Percentiles rank a stretch among this genome's conserved stretches.
Conservation (phyloP, 1,140 invertebrate species). For the Orchesella cincta region DNA sequence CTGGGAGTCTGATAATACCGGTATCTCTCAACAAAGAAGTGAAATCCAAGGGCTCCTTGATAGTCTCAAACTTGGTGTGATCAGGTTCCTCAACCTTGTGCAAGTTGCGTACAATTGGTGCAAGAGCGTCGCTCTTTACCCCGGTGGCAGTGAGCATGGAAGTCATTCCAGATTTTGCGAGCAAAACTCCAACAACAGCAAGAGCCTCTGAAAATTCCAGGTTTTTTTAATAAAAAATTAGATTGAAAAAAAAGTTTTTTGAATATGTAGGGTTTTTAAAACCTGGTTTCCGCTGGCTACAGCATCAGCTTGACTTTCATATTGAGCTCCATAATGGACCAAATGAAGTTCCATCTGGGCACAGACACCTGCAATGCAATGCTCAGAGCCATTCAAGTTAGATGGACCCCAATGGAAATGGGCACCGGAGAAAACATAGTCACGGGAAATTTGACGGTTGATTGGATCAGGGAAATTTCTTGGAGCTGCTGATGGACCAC, state of each 20-base stretch:
- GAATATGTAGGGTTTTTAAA: neutral
- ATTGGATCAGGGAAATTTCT: neutral
- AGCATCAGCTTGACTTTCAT: neutral
- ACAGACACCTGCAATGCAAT: neutral
- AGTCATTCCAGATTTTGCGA: too few species aligned
- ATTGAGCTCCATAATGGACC: constrained; percentile 1
- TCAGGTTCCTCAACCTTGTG: neutral
- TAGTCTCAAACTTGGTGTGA: neutral
- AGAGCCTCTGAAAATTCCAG: neutral
- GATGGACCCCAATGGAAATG: constrained; percentile 30
- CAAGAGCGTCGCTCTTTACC: too few species aligned
- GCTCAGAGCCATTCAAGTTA: constrained; percentile 24
- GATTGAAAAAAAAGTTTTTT: too few species aligned
- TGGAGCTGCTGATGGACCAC: neutral
- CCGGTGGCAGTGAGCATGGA: too few species aligned
- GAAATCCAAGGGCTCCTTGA: constrained; percentile 5
- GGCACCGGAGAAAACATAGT: neutral
- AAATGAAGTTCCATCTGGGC: neutral
- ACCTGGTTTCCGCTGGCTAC: neutral
- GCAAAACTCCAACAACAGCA: neutral
- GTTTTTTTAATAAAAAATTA: neutral
- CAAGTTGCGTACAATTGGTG: too few species aligned
- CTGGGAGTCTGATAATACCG: too few species aligned
- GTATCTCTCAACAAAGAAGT: neutral
- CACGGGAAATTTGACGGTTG: neutral